These are phyloP conservation scores for Chelmon rostratus DNA, from an alignment of 2,797 vertebrate species.

Conservation along the genomic window DNA sequence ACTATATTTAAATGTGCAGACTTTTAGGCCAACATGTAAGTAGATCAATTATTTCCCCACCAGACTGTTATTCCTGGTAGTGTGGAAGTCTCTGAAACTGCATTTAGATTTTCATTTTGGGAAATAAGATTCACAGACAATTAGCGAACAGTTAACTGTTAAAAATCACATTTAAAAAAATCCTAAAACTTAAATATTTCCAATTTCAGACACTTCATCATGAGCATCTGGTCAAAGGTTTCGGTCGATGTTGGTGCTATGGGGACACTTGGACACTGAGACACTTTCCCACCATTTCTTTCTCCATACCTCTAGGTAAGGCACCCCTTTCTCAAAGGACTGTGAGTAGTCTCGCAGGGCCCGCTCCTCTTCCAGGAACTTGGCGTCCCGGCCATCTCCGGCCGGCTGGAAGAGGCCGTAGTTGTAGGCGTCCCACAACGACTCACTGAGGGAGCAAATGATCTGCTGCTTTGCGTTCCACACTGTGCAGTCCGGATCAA, in stretches of 20 bases:
- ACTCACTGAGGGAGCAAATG: slow-evolving; percentile 92
- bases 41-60: neutral
- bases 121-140: neutral
- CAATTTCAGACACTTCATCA: neutral
- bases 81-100: neutral
- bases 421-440: slow-evolving; percentile 94
- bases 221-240: neutral
- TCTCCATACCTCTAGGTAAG: slow-evolving; percentile 91
- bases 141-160: neutral
- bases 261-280: neutral
- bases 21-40: neutral
- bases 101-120: neutral
- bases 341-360: slow-evolving; percentile 91
- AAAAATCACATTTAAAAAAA: too few relatives aligned
- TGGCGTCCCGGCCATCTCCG: slow-evolving; percentile 92
- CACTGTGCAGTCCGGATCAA: slow-evolving; percentile 92
- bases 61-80: neutral
- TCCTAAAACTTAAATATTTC: neutral
- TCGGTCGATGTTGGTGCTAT: neutral
- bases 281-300: neutral
- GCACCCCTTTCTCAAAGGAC: slow-evolving; percentile 94
- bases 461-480: slow-evolving; percentile 97
- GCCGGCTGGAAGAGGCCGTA: slow-evolving; percentile 97
- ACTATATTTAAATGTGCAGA: neutral
- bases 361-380: slow-evolving; percentile 94